Percentiles rank a stretch among this genome's conserved stretches.
Evolutionary conservation across 2,113 vertebrate genomes (phyloP).

Genomic region (Benitochromis conjunctus): DNA sequence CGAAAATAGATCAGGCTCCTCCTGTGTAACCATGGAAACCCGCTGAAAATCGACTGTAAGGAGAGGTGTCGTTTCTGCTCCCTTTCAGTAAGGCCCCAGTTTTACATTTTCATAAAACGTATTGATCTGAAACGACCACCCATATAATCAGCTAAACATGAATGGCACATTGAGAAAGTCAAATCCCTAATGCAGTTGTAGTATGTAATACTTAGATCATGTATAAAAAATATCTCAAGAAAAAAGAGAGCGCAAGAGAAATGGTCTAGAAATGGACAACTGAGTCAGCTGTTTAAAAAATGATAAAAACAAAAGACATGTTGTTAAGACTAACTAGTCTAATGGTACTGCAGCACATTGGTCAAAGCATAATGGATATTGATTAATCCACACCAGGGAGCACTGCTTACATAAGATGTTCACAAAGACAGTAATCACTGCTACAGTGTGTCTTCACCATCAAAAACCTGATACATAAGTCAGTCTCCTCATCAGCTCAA

Average conservation of each 20-base stretch:
- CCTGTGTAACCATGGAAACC: constrained; percentile 69
- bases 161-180: background rate
- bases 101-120: background rate
- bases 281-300: background rate
- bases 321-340: background rate
- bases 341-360: background rate
- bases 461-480: constrained; percentile 7
- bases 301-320: background rate
- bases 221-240: background rate
- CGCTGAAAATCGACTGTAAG: constrained; percentile 40
- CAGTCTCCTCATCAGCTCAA: background rate
- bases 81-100: background rate
- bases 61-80: constrained; percentile 16
- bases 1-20: constrained; percentile 63
- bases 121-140: background rate
- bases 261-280: background rate
- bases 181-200: background rate
- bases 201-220: background rate
- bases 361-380: constrained; percentile 34
- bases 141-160: background rate
- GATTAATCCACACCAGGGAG: constrained; percentile 22
- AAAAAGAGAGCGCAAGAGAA: background rate
- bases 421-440: constrained; percentile 36
- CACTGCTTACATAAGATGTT: background rate
- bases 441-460: constrained; percentile 6